Evolutionary conservation across 2,797 vertebrate genomes (phyloP), one percentile per base, ranked within the genome.

Genomic region (Acipenser transmontanus): DNA sequence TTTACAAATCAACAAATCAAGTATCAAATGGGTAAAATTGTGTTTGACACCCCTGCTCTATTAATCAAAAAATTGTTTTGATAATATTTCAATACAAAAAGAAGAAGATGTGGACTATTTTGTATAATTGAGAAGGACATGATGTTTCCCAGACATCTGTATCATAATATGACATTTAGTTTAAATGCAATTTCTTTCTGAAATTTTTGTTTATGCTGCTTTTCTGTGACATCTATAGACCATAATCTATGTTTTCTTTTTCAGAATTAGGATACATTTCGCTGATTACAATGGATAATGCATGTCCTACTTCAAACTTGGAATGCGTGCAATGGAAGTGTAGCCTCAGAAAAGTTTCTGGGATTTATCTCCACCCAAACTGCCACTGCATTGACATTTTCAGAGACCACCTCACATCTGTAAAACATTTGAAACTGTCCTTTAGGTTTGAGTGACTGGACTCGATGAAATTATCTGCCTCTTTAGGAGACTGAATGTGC

Each of bases 81-180:
- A 34, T 34, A 34, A 34, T 34, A 34, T 34, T 34, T 34, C 34
- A 34, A 34, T 34, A 34, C 34, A 34, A 34, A 34, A 34, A 34
- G 34, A 34, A 34, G 34, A 3, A 4, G 34, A 34, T 34, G 34
- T 34, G 34, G 34, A 0, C 34, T 34, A 34, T 34, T 34, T 34
- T 34, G 34, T 34, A 34, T 34, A 34, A 34, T 34, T 34, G 34
- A 34, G 34, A 34, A 34, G 34, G 34, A 34, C 34, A 34, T 34
- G 34, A 34, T 34, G 34, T 34, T 4, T 34, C 79, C 82, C 82
- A 87, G 82, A 84, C 78, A 76, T 86, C 84, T 86, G 20, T 72
- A 76, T 75, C 73, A 74, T 79, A 74, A 34, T 34, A 72, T 87
- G 85, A 83, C 88, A 85, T 89, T 90, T 86, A 78, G 78, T 85